Percentiles rank a stretch among this genome's conserved stretches.
Evolutionary conservation across 2,888 invertebrate genomes (phyloP).

Genomic region (Octonoba sinensis): DNA sequence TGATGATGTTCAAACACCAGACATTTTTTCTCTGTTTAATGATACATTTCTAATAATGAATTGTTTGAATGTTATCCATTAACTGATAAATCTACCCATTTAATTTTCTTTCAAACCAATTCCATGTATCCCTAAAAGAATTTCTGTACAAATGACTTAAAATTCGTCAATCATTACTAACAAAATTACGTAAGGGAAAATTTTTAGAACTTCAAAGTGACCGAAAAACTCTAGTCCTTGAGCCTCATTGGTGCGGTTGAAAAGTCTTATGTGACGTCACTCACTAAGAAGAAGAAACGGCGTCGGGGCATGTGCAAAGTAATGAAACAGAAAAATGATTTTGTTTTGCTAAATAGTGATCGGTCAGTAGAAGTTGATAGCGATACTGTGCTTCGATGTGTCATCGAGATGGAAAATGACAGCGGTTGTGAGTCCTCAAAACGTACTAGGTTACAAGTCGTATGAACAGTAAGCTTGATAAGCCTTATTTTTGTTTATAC

Average conservation of each 20-base stretch:
- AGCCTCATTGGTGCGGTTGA: conserved; percentile 50
- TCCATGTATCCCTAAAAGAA: no score
- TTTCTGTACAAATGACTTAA: no score
- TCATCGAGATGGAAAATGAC: conserved; percentile 42
- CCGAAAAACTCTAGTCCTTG: conserved; percentile 59
- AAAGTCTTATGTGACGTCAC: conserved; percentile 52
- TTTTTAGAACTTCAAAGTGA: conserved; percentile 54
- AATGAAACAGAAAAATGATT: conserved; percentile 46
- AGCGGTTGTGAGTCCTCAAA: not conserved
- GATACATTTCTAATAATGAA: no score
- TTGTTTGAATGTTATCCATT: no score
- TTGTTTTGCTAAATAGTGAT: conserved; percentile 38
- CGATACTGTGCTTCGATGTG: conserved; percentile 2
- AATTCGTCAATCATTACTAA: no score
- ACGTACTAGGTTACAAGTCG: no score
- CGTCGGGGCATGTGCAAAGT: conserved; percentile 54
- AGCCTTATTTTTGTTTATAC: conserved; percentile 1
- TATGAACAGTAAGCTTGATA: not conserved
- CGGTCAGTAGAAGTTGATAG: conserved; percentile 24
- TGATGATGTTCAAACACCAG: no score
- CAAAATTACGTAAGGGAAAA: not conserved
- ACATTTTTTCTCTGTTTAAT: no score
- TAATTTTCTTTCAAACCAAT: no score
- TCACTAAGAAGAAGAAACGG: conserved; percentile 30
- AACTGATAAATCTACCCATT: no score